Conservation (phyloP, 2,113 vertebrate genomes). For the Neotoma lepida region DNA sequence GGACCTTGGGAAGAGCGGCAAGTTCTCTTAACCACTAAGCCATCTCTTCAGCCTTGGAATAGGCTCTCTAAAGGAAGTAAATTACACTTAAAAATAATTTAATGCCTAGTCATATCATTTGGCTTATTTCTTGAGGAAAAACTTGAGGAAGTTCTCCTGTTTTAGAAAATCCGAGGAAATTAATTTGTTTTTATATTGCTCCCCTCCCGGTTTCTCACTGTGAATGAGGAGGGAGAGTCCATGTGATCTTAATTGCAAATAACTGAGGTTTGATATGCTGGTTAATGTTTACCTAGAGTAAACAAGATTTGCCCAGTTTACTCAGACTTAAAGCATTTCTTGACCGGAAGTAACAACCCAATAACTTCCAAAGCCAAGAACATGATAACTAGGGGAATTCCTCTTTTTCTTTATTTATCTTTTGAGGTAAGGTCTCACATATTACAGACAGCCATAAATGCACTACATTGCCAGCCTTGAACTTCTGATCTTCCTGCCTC, state of each 20-base stretch:
- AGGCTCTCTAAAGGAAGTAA: not conserved
- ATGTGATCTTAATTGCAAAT: constrained; percentile 49
- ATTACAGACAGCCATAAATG: not conserved
- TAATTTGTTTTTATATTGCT: not conserved
- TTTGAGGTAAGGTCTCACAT: too few relatives aligned
- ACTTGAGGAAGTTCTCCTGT: not conserved
- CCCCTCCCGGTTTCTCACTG: not conserved
- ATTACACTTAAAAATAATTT: constrained; percentile 33
- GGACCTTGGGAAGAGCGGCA: not conserved
- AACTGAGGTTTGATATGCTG: constrained; percentile 66
- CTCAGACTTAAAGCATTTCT: constrained; percentile 76
- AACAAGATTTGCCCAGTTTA: constrained; percentile 76
- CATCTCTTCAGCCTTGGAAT: not conserved
- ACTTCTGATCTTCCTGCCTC: too few relatives aligned
- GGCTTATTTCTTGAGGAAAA: constrained; percentile 41
- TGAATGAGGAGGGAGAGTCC: constrained; percentile 39
- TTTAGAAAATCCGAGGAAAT: not conserved
- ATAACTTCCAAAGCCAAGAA: constrained; percentile 44
- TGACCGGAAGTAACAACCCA: constrained; percentile 53
- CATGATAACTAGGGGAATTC: not conserved
- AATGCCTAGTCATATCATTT: not conserved
- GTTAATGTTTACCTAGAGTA: constrained; percentile 71
- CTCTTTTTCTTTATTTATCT: not conserved
- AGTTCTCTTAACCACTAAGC: not conserved
- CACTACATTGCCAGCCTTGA: not conserved